These are phyloP conservation scores for Propithecus coquereli DNA, from an alignment of 2,113 vertebrate species.

Conservation along the genomic window DNA sequence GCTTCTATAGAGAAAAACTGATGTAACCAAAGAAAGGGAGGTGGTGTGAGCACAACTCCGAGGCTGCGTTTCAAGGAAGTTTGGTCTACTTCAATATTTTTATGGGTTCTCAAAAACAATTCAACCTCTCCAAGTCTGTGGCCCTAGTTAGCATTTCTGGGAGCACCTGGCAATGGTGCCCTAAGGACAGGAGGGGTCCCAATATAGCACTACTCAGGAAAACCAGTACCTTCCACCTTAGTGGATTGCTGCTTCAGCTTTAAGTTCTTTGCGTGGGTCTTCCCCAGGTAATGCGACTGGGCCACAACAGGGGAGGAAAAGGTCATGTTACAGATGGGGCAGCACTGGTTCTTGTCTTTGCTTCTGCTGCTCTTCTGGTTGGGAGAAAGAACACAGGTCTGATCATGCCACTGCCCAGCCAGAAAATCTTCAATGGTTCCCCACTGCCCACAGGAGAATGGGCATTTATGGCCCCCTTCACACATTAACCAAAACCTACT, in stretches of 20 bases:
- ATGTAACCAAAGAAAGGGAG: constrained; percentile 15
- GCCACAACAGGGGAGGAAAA: constrained; percentile 95
- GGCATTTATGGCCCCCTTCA: constrained; percentile 32
- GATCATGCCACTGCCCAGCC: constrained; percentile 50
- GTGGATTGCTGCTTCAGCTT: constrained; percentile 87
- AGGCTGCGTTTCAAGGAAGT: constrained; percentile 2
- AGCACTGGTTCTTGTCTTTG: constrained; percentile 91
- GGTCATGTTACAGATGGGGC: constrained; percentile 95
- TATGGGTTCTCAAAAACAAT: constrained; percentile 26
- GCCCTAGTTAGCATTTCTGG: constrained; percentile 37
- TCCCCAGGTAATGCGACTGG: constrained; percentile 96
- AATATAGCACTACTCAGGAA: constrained; percentile 67
- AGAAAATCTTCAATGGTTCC: constrained; percentile 53
- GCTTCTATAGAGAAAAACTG: constrained; percentile 39
- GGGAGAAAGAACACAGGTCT: constrained; percentile 75
- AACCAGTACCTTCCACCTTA: constrained; percentile 84
- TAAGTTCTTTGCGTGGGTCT: constrained; percentile 96
- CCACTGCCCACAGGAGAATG: constrained; percentile 42
- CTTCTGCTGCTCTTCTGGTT: constrained; percentile 86
- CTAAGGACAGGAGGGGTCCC: constrained; percentile 31
- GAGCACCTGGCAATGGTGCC: constrained; percentile 28
- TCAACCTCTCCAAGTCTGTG: constrained; percentile 11
- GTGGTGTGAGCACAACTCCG: not conserved
- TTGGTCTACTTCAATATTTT: constrained; percentile 12
- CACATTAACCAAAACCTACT: constrained; percentile 41